Base-by-base conservation (phyloP, 2,797 vertebrate species). In the Apogon hyalosoma region DNA sequence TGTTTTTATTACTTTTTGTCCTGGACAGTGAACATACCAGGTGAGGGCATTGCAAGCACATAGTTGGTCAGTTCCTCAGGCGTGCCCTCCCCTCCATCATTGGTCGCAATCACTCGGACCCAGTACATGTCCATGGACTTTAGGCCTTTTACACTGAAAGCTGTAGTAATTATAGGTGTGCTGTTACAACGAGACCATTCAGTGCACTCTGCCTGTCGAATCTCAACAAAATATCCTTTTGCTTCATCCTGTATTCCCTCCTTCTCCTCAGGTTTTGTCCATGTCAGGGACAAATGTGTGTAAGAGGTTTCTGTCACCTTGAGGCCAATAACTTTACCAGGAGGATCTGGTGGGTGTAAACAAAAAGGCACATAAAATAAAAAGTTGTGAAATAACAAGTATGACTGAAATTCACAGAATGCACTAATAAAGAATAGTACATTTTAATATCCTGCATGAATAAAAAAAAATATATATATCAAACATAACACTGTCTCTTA, bases 171-270 rank as follows among this genome's bases (percentile, higher is more conserved):
- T 66, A 94, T 71, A 0, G 93, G 87, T 15, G 77, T 87, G 46
- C 7, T 1, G 6, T 94, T 96, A 78, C 93, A 95, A 0, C 90
- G 93, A 15, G 64, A 89, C 96, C 96, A 97, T n/a, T 84, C 93
- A 3, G 85, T 62, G 69, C 70, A 88, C 19, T 91, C 90, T 0
- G 89, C 80, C 51, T 79, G 77, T 1, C 92, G 84, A 16, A 95
- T 83, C 79, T 97, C 96, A 15, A 96, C 93, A 72, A 93, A 85
- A 1, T 96, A 97, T 8, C 95, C 95, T 65, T 90, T 95, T 0
- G 94, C 93, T 45, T 87, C 85, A 1, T 90, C 92, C 71, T 90
- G 88, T 28, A 89, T 56, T 1, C 87, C 93, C 0, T 84, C 82
- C 67, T 85, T 85, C 0, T 79, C 41, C 24, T 91, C 89, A 0